These are phyloP conservation scores for Tupaia tana DNA, from an alignment of 2,113 vertebrate genomes.

Conservation along the genomic window DNA sequence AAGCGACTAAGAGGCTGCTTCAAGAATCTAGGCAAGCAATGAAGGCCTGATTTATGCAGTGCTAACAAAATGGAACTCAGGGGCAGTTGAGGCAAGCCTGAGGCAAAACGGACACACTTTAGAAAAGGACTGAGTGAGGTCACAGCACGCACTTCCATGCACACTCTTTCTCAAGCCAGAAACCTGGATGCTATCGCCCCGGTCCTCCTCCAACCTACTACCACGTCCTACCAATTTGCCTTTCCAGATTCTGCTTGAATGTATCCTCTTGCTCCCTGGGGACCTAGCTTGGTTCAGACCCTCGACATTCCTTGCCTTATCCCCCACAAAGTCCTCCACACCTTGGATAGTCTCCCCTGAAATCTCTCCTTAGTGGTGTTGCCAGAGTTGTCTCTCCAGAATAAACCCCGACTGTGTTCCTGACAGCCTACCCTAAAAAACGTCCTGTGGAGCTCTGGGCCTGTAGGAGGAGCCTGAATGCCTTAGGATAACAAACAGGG, in stretches of 20 bases:
- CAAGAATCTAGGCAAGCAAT: background rate
- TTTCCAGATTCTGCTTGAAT: background rate
- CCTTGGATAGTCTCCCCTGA: background rate
- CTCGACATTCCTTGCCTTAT: rapidly evolving
- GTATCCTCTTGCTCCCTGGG: background rate
- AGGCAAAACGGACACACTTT: background rate
- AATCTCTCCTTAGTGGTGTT: background rate
- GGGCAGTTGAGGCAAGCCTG: background rate
- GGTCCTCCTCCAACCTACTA: background rate
- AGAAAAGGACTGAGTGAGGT: background rate
- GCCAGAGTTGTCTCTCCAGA: background rate
- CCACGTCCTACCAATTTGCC: background rate
- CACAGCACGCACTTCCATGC: background rate
- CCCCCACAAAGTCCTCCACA: background rate
- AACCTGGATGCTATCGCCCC: too few relatives aligned
- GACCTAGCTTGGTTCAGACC: background rate
- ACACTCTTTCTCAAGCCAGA: background rate
- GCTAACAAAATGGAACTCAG: background rate
- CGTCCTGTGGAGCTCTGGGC: background rate
- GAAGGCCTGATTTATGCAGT: background rate
- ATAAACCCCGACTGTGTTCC: background rate
- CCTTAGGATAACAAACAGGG: background rate
- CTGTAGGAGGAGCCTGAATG: background rate
- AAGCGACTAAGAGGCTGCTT: background rate
- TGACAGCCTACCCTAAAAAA: background rate